Evolutionary conservation across 1,140 invertebrate species (phyloP).

Genomic region (Macrosteles quadrilineatus): DNA sequence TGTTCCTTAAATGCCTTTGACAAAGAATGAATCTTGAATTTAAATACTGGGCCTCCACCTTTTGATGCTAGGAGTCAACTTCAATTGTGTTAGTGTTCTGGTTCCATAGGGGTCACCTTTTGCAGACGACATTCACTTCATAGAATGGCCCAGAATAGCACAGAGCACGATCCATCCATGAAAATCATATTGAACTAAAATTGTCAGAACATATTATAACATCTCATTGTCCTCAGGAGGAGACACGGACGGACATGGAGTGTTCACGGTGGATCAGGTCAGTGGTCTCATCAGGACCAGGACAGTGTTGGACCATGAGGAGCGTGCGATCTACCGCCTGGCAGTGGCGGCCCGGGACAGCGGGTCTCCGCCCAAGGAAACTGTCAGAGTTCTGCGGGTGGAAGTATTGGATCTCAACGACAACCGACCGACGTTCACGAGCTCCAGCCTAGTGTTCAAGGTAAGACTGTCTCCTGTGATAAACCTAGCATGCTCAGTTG

Average conservation of each 20-base stretch:
- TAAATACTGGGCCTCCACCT: too few relatives aligned
- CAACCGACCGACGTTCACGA: constrained; percentile 86
- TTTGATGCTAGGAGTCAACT: too few relatives aligned
- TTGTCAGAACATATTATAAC: too few relatives aligned
- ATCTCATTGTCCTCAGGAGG: constrained; percentile 52
- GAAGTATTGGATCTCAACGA: constrained; percentile 90
- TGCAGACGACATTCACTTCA: too few relatives aligned
- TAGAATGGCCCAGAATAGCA: too few relatives aligned
- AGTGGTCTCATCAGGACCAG: constrained; percentile 87
- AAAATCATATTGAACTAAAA: too few relatives aligned
- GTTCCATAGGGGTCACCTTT: too few relatives aligned
- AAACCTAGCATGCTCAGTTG: too few relatives aligned
- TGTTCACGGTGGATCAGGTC: constrained; percentile 83
- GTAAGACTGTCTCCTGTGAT: constrained; percentile 58
- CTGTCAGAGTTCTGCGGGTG: constrained; percentile 76
- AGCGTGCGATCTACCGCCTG: constrained; percentile 80
- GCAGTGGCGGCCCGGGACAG: constrained; percentile 84
- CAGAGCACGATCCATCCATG: too few relatives aligned
- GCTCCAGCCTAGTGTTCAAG: constrained; percentile 83
- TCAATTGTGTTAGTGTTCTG: too few relatives aligned
- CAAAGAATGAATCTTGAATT: too few relatives aligned
- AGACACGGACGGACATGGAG: constrained; percentile 78
- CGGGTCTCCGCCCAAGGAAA: constrained; percentile 77
- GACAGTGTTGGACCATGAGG: constrained; percentile 87
- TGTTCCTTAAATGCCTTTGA: too few relatives aligned